phyloP scores from a whole-genome alignment of 2,113 vertebrate species.

The Aspiorhynchus laticeps region DNA sequence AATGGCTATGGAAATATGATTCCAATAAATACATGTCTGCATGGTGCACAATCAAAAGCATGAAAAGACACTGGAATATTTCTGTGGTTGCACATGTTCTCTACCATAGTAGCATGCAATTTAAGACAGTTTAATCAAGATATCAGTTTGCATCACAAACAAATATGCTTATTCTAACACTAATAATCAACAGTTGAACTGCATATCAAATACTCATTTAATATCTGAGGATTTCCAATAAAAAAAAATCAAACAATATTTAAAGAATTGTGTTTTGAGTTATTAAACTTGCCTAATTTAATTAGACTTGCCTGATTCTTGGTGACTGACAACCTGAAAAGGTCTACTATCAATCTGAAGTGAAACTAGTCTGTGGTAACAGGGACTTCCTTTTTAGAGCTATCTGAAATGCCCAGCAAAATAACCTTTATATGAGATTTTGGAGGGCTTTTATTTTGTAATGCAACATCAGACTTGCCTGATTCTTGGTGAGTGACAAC shows the following conservation, averaged over 20 bases:
- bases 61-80: neutral
- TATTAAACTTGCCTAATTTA: too few species aligned
- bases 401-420: too few species aligned
- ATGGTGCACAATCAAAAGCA: conserved; percentile 34
- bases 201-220: conserved; percentile 19
- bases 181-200: conserved; percentile 9
- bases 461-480: too few species aligned
- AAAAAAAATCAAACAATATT: conserved; percentile 9
- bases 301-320: too few species aligned
- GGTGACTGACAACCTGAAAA: too few species aligned
- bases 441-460: too few species aligned
- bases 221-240: conserved; percentile 14
- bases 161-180: neutral
- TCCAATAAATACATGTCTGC: neutral
- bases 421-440: too few species aligned
- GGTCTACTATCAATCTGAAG: too few species aligned
- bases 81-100: neutral
- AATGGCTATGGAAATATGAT: conserved; percentile 14
- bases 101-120: conserved; percentile 3
- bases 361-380: too few species aligned
- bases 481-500: too few species aligned
- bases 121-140: neutral
- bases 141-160: neutral
- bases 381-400: too few species aligned
- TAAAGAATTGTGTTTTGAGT: neutral